These are phyloP conservation scores for Mactra quadrangularis DNA, from an alignment of 1,140 invertebrate species.

Conservation along the genomic window DNA sequence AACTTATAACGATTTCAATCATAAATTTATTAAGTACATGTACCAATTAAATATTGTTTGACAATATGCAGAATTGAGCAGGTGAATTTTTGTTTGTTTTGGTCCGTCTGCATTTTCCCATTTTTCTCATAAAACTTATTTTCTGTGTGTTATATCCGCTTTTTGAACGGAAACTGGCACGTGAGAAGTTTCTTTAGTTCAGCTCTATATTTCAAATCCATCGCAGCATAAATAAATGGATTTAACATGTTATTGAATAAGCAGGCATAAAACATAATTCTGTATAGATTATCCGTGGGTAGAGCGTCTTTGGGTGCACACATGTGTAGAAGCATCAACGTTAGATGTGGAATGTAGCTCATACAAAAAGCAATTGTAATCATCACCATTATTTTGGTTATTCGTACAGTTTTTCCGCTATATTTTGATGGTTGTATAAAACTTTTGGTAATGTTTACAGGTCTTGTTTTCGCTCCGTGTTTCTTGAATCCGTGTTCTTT, in stretches of 20 bases:
- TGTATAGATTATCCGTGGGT: slow-evolving; percentile 46
- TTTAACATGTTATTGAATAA: slow-evolving; percentile 53
- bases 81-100: too few relatives aligned
- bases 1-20: too few relatives aligned
- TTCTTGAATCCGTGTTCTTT: too few relatives aligned
- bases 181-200: slow-evolving; percentile 31
- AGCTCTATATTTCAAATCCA: slow-evolving; percentile 50
- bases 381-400: slow-evolving; percentile 54
- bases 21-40: too few relatives aligned
- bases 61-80: too few relatives aligned
- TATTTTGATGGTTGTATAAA: slow-evolving; percentile 35
- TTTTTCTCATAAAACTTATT: too few relatives aligned
- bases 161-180: too few relatives aligned
- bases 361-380: slow-evolving; percentile 42
- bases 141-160: too few relatives aligned
- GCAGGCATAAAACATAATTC: slow-evolving; percentile 52
- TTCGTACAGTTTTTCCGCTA: slow-evolving; percentile 39
- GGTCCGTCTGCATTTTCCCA: too few relatives aligned
- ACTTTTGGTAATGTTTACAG: too few relatives aligned
- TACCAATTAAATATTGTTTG: too few relatives aligned
- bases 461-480: too few relatives aligned
- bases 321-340: slow-evolving; percentile 31
- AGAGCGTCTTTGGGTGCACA: background rate
- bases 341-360: slow-evolving; percentile 44
- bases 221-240: slow-evolving; percentile 54